Base-by-base conservation (phyloP, 1,140 invertebrate genomes). In the Oryctes rhinoceros region DNA sequence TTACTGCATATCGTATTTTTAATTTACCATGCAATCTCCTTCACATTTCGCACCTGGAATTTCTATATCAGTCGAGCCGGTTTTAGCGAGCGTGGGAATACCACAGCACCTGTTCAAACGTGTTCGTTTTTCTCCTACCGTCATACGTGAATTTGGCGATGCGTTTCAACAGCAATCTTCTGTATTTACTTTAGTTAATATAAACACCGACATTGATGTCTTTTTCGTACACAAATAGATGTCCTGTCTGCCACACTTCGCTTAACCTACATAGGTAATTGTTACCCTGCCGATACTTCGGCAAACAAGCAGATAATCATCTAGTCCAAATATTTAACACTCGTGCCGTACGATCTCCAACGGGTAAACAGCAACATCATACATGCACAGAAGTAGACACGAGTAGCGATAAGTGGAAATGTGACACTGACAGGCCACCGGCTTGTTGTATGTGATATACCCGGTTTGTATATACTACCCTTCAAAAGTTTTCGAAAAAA, bases 281-380 rank as follows among this genome's bases (percentile, higher is more conserved):
- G 53, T 18, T 59, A 6, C 53, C 15, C 15, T 59, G n/a, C 15
- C n/a, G 53, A 59, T 18, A 59, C 53, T 6, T 59, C 53, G 13
- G n/a, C 53, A 59, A 59, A 59, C 53, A 59, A 18, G 6, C 18
- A 59, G 53, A 59, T 59, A 59, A 59, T 59, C 53, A 59, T 59
- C 53, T 18, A 59, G 18, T n/a, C 15, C 53, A 59, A 59, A 59
- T 59, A 59, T 59, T 59, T 59, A 59, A 59, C 53, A 18, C 53
- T 59, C 5, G 15, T 59, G 53, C 53, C 5, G n/a, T 59, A n/a
- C 53, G 53, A 59, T 59, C 53, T 59, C n/a, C 53, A n/a, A n/a
- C 53, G 39, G 53, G 53, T 59, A 59, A 59, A 59, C 53, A 59
- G 53, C 53, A 59, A 18, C n/a, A 59, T 59, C 18, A 18, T 59